A percentile compares a stretch with the other conserved stretches of the same genome.
Evolutionary conservation across 2,888 invertebrate genomes (phyloP).

Genomic region (Pachycephus smyrnensis): DNA sequence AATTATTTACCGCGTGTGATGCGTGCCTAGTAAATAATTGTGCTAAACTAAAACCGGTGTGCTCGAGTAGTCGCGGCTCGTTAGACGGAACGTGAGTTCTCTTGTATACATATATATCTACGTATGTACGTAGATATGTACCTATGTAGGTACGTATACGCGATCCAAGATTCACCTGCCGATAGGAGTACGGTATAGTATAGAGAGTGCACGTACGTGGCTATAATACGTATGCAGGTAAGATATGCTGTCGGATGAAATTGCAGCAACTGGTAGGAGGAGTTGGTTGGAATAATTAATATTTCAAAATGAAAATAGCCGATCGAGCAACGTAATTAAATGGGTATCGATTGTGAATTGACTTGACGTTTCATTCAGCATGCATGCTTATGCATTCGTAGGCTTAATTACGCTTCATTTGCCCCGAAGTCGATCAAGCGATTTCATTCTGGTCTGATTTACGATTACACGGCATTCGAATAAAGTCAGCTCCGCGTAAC

Average conservation of each 20-base stretch:
- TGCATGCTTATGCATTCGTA: not conserved
- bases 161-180: conserved; percentile 40
- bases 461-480: not conserved
- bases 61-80: conserved; percentile 20
- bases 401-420: not conserved
- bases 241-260: not conserved
- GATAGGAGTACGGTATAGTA: conserved; percentile 26
- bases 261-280: conserved; percentile 1
- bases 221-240: not conserved
- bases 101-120: conserved; percentile 19
- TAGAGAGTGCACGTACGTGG: conserved; percentile 1
- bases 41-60: conserved; percentile 44
- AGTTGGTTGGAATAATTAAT: not conserved
- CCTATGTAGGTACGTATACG: conserved; percentile 13
- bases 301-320: not conserved
- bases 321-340: not conserved
- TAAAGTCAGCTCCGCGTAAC: not conserved
- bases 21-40: conserved; percentile 4
- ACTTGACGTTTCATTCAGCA: not conserved
- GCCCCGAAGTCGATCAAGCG: not conserved
- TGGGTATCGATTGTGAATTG: not conserved
- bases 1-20: conserved; percentile 2
- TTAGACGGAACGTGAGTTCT: conserved; percentile 15
- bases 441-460: not conserved
- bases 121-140: conserved; percentile 9